Percentiles rank a stretch among this genome's conserved stretches.
Evolutionary conservation across 2,888 invertebrate genomes (phyloP).

Genomic region (Peribatodes rhomboidaria): DNA sequence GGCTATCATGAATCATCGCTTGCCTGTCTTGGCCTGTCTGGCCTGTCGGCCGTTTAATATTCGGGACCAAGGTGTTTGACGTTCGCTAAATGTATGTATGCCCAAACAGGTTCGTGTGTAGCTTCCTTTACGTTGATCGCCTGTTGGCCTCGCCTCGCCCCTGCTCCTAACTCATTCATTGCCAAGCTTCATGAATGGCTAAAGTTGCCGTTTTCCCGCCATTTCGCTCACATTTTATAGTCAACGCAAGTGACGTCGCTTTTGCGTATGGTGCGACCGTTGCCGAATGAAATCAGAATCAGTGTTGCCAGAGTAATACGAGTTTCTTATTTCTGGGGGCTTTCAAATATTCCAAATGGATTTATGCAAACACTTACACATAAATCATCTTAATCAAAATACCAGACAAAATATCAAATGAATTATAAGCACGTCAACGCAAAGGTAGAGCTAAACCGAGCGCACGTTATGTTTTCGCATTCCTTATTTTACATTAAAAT

Average conservation of each 20-base stretch:
- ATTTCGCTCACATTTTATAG: conserved; percentile 61
- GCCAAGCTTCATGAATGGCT: conserved; percentile 49
- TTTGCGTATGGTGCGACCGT: conserved; percentile 12
- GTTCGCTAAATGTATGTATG: no score
- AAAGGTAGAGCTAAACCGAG: no score
- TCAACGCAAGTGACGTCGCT: conserved; percentile 27
- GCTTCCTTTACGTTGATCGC: conserved; percentile 12
- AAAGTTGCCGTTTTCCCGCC: conserved; percentile 51
- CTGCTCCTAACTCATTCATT: conserved; percentile 46
- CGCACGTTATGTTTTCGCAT: no score
- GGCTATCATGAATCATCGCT: no score
- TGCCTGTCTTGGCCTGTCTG: no score
- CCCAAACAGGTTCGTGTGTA: neutral
- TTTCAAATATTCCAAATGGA: neutral
- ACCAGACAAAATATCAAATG: no score
- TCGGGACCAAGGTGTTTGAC: no score
- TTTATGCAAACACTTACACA: no score
- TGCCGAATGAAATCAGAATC: conserved; percentile 25
- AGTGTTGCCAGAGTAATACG: no score
- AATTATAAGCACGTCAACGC: no score
- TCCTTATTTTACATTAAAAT: neutral
- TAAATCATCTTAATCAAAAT: no score
- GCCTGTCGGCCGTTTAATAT: no score
- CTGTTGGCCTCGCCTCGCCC: conserved; percentile 18
- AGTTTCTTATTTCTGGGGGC: neutral